Evolutionary conservation across 1,140 invertebrate genomes (phyloP).

Genomic region (Monomorium pharaonis): DNA sequence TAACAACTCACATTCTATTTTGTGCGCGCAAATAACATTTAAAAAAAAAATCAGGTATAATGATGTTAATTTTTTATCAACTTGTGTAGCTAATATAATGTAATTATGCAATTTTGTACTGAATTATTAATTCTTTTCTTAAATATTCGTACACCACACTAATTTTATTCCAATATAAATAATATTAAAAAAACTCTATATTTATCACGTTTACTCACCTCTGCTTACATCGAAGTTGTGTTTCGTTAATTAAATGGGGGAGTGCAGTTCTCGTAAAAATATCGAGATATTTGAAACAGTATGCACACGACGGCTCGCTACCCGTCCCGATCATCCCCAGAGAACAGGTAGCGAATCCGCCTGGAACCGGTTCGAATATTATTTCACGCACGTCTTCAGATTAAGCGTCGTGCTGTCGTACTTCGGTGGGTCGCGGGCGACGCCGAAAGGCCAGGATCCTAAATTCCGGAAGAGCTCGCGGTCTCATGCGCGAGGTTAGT

Average conservation of each 20-base stretch:
- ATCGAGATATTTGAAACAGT: background rate
- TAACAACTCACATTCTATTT: no score
- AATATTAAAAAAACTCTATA: no score
- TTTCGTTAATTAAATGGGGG: background rate
- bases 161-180: no score
- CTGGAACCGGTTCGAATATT: slow-evolving; percentile 38
- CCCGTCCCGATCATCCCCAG: background rate
- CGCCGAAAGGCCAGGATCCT: slow-evolving; percentile 3
- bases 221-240: background rate
- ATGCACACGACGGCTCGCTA: background rate
- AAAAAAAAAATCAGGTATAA: no score
- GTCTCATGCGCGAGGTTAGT: slow-evolving; percentile 8
- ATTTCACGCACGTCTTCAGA: slow-evolving; percentile 36
- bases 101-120: no score
- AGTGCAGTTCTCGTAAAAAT: background rate
- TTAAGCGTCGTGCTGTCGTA: slow-evolving; percentile 26
- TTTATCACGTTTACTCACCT: no score
- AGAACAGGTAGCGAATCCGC: background rate
- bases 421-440: background rate
- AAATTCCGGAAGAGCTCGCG: slow-evolving; percentile 31
- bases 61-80: no score
- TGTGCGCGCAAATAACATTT: no score
- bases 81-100: no score
- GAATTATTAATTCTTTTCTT: no score
- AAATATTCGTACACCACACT: no score